Evolutionary conservation across 2,888 invertebrate genomes (phyloP).

Genomic region (Himalopsyche tibetana): DNA sequence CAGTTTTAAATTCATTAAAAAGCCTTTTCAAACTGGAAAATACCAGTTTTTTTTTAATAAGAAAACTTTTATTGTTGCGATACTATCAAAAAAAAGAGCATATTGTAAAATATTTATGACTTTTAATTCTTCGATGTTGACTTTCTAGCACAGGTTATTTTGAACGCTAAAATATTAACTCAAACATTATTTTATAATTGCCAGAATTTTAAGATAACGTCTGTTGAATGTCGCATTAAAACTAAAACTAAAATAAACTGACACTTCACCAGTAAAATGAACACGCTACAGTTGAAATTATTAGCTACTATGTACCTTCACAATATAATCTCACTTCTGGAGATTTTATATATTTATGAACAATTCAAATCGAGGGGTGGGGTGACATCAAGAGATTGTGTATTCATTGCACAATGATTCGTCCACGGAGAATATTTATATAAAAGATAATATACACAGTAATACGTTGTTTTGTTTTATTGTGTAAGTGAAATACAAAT

Average conservation of each 20-base stretch:
- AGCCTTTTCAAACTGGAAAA: too few relatives aligned
- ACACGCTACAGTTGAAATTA: slow-evolving; percentile 47
- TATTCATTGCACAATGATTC: not conserved
- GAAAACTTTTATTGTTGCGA: too few relatives aligned
- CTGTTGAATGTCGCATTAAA: slow-evolving; percentile 31
- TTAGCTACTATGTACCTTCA: slow-evolving; percentile 54
- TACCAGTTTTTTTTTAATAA: too few relatives aligned
- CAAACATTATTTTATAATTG: not conserved
- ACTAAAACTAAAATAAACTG: slow-evolving; percentile 26
- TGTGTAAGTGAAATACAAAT: too few relatives aligned
- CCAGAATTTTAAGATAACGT: slow-evolving; percentile 5
- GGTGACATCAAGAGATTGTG: slow-evolving; percentile 44
- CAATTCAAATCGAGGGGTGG: slow-evolving; percentile 61
- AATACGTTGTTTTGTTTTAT: too few relatives aligned
- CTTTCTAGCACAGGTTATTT: not conserved
- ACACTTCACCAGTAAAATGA: not conserved
- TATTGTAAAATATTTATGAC: too few relatives aligned
- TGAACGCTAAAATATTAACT: not conserved
- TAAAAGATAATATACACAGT: too few relatives aligned
- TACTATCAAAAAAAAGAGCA: too few relatives aligned
- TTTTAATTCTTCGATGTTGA: too few relatives aligned
- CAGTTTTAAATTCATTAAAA: too few relatives aligned
- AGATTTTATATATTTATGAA: slow-evolving; percentile 65
- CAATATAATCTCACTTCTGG: slow-evolving; percentile 53
- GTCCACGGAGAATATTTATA: not conserved